A percentile compares a stretch with the other conserved stretches of the same genome.
Evolutionary conservation across 2,113 vertebrate genomes (phyloP).

Genomic region (Ascaphus truei): DNA sequence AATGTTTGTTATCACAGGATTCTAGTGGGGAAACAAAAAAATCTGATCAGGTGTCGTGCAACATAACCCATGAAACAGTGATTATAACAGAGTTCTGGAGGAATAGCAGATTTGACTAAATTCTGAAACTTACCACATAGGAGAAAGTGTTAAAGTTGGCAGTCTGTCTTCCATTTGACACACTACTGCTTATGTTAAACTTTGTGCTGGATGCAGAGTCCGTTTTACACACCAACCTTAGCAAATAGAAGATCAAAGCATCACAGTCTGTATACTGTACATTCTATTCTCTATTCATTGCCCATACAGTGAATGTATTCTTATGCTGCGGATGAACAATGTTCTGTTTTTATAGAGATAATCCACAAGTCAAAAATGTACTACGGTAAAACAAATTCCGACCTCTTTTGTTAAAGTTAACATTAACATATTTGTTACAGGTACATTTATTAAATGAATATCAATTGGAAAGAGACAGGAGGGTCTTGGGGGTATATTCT

Average conservation of each 20-base stretch:
- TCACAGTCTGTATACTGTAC: no score
- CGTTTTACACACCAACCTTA: conserved; percentile 81
- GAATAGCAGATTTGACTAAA: conserved; percentile 31
- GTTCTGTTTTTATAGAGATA: no score
- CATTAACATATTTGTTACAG: no score
- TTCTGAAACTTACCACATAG: conserved; percentile 78
- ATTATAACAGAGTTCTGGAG: conserved; percentile 78
- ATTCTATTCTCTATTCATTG: no score
- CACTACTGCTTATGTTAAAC: conserved; percentile 69
- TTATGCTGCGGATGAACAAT: no score
- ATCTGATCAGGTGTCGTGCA: neutral
- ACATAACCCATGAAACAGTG: conserved; percentile 53
- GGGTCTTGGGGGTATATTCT: no score
- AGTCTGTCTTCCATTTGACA: conserved; percentile 72
- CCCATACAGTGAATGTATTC: no score
- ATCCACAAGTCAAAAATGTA: no score
- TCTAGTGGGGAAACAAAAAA: conserved; percentile 55
- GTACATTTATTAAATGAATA: no score
- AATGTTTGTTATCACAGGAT: conserved; percentile 80
- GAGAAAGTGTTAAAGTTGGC: conserved; percentile 70
- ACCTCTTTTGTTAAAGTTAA: no score
- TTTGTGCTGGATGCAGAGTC: conserved; percentile 60
- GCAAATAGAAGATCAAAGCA: conserved; percentile 49
- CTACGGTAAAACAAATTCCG: no score
- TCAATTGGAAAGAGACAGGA: no score